phyloP scores from a whole-genome alignment of 30 jellyfish, hydroid and myxozoan species.

The Mastigias papua region DNA sequence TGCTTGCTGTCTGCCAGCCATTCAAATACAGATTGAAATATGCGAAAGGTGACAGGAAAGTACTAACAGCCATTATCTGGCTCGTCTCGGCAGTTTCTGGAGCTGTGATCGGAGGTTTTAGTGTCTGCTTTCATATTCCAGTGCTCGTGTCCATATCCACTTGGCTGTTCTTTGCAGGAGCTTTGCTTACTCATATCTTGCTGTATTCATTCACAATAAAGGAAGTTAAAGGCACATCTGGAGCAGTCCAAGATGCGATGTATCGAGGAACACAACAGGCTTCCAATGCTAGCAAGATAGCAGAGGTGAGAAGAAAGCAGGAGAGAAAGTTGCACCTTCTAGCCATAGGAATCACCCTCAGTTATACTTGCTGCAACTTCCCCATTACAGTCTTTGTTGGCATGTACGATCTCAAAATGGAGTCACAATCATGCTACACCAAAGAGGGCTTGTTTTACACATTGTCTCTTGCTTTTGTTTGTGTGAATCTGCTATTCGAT shows the following conservation, averaged over 20 bases:
- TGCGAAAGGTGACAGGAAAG: constrained; percentile 10
- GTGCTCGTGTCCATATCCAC: not conserved
- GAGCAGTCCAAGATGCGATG: not conserved
- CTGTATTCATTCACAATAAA: constrained; percentile 1
- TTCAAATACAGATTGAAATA: constrained; percentile 5
- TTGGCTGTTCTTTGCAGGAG: not conserved
- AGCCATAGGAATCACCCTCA: constrained; percentile 19
- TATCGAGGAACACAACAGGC: not conserved
- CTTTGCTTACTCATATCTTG: not conserved
- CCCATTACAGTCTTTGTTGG: constrained; percentile 38
- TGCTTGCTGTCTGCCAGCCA: constrained; percentile 17
- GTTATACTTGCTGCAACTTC: constrained; percentile 1
- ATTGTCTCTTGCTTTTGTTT: constrained; percentile 36
- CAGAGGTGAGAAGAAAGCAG: not conserved
- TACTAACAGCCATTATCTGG: constrained; percentile 6
- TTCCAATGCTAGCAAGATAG: not conserved
- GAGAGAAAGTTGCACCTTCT: constrained; percentile 23
- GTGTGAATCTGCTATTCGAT: constrained; percentile 37
- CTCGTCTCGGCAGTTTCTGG: constrained; percentile 15
- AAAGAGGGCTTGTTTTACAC: constrained; percentile 43
- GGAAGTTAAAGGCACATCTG: not conserved
- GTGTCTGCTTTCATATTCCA: constrained; percentile 1
- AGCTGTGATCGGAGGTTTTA: constrained; percentile 5
- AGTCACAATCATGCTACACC: constrained; percentile 23
- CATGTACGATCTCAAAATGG: constrained; percentile 24